Conservation (phyloP, 2,888 invertebrate species). For the Choristoneura rosaceana region DNA sequence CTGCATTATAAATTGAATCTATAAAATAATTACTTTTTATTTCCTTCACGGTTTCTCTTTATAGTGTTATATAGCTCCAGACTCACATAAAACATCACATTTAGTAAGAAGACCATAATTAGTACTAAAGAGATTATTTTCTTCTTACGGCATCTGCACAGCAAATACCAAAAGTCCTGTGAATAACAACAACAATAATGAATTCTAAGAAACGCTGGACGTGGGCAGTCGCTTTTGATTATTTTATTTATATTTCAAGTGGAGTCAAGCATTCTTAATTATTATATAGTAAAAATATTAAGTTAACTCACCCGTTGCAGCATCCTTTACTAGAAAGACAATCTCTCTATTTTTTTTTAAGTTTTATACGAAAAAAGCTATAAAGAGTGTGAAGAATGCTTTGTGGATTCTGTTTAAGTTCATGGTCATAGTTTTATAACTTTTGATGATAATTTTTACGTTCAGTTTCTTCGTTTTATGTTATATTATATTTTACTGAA, state of each 20-base stretch:
- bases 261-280: too few species aligned
- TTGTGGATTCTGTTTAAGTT: too few species aligned
- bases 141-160: conserved; percentile 78
- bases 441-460: too few species aligned
- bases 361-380: too few species aligned
- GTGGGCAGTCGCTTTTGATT: neutral
- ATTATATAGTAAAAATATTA: too few species aligned
- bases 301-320: too few species aligned
- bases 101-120: conserved; percentile 68
- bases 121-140: conserved; percentile 66
- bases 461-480: too few species aligned
- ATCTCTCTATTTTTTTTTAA: too few species aligned
- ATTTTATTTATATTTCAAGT: neutral
- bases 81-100: conserved; percentile 76
- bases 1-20: neutral
- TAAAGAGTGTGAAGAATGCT: too few species aligned
- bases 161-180: conserved; percentile 70
- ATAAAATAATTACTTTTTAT: conserved; percentile 59
- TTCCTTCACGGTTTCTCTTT: conserved; percentile 66
- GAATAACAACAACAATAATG: conserved; percentile 44
- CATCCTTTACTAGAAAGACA: too few species aligned
- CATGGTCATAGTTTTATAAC: too few species aligned
- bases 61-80: conserved; percentile 71
- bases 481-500: too few species aligned
- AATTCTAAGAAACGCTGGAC: neutral